phyloP scores from a whole-genome alignment of 2,797 vertebrate genomes.

The Cichlasoma orientale region DNA sequence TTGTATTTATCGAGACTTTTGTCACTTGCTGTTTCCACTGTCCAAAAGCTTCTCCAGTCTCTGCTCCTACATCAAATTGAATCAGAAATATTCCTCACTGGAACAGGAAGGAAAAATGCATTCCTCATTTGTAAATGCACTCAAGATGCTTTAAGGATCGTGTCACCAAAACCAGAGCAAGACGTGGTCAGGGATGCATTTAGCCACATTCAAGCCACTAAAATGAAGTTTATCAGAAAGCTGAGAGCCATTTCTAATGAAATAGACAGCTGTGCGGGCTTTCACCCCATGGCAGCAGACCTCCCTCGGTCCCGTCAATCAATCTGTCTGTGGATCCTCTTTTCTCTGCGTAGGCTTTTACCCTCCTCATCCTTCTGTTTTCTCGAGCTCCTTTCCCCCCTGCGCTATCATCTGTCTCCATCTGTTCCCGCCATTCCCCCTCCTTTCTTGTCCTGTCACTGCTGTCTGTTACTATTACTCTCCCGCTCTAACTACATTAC shows the following conservation, averaged over 20 bases:
- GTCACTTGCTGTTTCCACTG: neutral
- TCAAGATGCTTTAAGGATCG: constrained; percentile 20
- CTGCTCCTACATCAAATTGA: neutral
- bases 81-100: neutral
- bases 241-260: constrained; percentile 27
- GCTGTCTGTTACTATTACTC: constrained; percentile 69
- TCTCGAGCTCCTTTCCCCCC: constrained; percentile 42
- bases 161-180: constrained; percentile 15
- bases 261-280: constrained; percentile 13
- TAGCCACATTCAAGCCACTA: constrained; percentile 10
- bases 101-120: neutral
- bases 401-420: constrained; percentile 69
- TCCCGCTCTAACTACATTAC: constrained; percentile 68
- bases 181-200: constrained; percentile 24
- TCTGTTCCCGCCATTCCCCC: constrained; percentile 58
- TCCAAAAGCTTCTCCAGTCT: neutral
- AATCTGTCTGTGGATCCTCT: constrained; percentile 1
- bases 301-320: constrained; percentile 21
- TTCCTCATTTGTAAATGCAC: constrained; percentile 11
- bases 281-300: constrained; percentile 28
- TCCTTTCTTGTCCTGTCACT: constrained; percentile 61
- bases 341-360: constrained; percentile 11
- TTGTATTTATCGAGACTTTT: neutral
- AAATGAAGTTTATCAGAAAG: constrained; percentile 27
- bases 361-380: constrained; percentile 19